Evolutionary conservation across 2,888 invertebrate genomes (phyloP).

Genomic region (Drosophila gaucha): DNA sequence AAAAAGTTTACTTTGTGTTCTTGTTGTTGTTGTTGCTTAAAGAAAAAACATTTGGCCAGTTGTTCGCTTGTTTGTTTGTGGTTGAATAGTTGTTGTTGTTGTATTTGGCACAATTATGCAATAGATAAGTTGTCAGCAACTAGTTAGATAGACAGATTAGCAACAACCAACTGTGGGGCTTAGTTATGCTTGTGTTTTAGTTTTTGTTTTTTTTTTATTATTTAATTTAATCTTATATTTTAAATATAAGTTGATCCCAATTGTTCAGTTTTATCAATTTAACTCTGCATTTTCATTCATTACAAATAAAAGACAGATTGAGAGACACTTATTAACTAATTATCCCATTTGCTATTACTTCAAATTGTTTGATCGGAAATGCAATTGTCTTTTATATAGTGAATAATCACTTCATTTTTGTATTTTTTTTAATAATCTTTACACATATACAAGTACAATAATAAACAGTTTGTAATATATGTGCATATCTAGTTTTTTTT

Average conservation of each 20-base stretch:
- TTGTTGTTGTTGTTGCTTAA: constrained; percentile 43
- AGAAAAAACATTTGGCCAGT: constrained; percentile 51
- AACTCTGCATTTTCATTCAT: constrained; percentile 75
- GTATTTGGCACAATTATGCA: constrained; percentile 70
- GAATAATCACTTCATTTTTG: no score
- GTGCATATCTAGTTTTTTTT: constrained; percentile 35
- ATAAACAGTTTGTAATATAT: constrained; percentile 47
- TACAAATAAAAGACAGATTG: constrained; percentile 56
- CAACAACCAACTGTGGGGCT: constrained; percentile 32
- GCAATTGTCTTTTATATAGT: constrained; percentile 58
- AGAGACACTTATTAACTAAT: constrained; percentile 61
- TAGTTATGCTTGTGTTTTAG: constrained; percentile 45
- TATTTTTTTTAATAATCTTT: constrained; percentile 39
- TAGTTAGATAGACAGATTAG: constrained; percentile 12
- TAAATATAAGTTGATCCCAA: constrained; percentile 85
- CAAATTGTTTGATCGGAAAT: constrained; percentile 43
- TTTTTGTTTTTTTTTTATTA: constrained; percentile 50
- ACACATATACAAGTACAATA: constrained; percentile 83
- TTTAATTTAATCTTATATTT: constrained; percentile 83
- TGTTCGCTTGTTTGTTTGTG: constrained; percentile 33
- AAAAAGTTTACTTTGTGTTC: constrained; percentile 60
- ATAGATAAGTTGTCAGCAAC: constrained; percentile 27
- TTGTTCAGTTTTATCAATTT: constrained; percentile 84
- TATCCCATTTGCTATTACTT: constrained; percentile 45
- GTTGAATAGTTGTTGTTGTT: constrained; percentile 27